Percentiles rank a stretch among this genome's conserved stretches.
Conservation (phyloP, 2,888 invertebrate genomes). For the Chirona hameri region DNA sequence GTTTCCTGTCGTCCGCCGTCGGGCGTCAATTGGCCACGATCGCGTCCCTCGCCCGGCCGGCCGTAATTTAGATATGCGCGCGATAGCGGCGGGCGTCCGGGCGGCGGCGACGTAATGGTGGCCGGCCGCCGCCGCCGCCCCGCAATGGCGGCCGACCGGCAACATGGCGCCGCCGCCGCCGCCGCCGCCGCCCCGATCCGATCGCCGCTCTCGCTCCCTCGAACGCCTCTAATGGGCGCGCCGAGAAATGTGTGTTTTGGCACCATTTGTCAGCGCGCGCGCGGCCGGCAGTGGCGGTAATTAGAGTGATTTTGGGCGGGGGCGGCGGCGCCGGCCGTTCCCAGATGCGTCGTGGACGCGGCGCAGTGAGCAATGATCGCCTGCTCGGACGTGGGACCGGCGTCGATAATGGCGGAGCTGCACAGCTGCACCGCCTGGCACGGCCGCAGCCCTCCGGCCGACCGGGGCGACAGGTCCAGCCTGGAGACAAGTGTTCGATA, state of each 20-base stretch:
- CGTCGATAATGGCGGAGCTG: no score
- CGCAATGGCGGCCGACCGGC: neutral
- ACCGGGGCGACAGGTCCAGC: no score
- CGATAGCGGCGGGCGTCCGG: neutral
- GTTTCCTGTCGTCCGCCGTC: neutral
- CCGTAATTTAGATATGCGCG: conserved; percentile 26
- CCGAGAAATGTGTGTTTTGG: conserved; percentile 28
- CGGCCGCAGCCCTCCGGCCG: no score
- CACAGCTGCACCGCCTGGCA: no score
- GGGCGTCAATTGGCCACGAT: neutral
- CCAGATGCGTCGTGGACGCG: neutral
- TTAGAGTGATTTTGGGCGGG: neutral
- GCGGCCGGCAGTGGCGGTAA: neutral
- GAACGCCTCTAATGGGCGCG: neutral
- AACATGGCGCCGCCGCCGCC: neutral
- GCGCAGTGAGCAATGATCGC: neutral
- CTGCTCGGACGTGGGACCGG: neutral
- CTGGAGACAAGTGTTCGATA: no score
- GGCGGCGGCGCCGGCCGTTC: neutral
- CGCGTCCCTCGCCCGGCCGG: neutral
- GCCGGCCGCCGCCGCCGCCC: neutral
- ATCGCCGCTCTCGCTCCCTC: neutral
- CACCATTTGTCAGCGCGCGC: neutral
- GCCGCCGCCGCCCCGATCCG: neutral
- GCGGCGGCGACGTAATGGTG: neutral